phyloP scores from a whole-genome alignment of 2,888 invertebrate genomes.

The Cecidostiba fungosa region DNA sequence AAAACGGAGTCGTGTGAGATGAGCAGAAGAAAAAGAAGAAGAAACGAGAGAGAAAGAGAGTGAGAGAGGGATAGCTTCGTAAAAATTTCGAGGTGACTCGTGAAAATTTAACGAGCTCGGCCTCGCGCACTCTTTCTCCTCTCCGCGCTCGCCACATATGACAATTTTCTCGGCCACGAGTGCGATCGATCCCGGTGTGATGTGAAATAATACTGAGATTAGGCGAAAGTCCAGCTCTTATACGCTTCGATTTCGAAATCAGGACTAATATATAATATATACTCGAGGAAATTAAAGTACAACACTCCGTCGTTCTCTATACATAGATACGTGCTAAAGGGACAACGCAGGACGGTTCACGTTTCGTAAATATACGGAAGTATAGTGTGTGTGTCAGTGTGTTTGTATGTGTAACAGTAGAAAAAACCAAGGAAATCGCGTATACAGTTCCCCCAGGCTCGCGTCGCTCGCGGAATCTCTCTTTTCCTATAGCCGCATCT shows the following conservation, averaged over 20 bases:
- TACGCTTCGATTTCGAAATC: too few relatives aligned
- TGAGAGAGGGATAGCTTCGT: constrained; percentile 19
- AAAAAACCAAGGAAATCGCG: constrained; percentile 15
- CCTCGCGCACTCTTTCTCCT: background rate
- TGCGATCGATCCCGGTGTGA: background rate
- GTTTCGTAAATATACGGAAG: background rate
- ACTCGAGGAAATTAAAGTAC: background rate
- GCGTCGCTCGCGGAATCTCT: background rate
- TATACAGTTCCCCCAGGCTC: background rate
- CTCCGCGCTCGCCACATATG: background rate
- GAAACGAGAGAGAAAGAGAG: too few relatives aligned
- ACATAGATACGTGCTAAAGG: background rate
- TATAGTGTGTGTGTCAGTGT: background rate
- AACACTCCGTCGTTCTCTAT: background rate
- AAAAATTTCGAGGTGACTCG: constrained; percentile 26
- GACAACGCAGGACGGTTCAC: constrained; percentile 45
- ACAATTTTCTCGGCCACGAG: background rate
- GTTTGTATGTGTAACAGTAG: background rate
- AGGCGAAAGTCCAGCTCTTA: background rate
- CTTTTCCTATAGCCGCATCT: constrained; percentile 2
- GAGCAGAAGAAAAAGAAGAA: background rate
- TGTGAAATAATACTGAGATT: constrained; percentile 40
- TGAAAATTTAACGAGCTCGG: constrained; percentile 49
- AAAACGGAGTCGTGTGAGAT: background rate
- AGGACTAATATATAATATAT: too few relatives aligned